These are phyloP conservation scores for Xanthia togata DNA, from an alignment of 2,888 invertebrate genomes.

Conservation along the genomic window DNA sequence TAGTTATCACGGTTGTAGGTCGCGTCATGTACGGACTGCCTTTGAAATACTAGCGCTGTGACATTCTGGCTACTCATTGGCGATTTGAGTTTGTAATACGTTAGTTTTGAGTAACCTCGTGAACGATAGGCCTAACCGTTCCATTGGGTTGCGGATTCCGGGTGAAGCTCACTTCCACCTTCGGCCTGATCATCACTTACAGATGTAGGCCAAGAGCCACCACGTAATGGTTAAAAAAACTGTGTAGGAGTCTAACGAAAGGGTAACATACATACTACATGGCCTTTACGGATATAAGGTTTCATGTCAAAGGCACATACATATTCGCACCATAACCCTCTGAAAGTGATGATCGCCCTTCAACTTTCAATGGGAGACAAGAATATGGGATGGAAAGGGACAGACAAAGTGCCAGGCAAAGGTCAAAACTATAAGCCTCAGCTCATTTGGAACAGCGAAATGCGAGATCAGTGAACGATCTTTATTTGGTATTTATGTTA, in stretches of 20 bases:
- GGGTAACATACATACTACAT: too few species aligned
- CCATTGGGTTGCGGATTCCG: too few species aligned
- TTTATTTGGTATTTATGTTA: not conserved
- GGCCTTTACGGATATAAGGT: not conserved
- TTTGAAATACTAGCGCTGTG: too few species aligned
- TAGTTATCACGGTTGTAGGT: not conserved
- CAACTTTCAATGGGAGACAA: not conserved
- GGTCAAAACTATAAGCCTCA: not conserved
- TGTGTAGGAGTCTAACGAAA: too few species aligned
- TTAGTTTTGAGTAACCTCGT: not conserved
- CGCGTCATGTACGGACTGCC: too few species aligned
- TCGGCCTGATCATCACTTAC: too few species aligned
- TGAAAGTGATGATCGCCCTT: constrained; percentile 10
- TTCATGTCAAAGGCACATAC: constrained; percentile 21
- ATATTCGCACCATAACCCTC: constrained; percentile 14
- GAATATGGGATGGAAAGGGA: constrained; percentile 5
- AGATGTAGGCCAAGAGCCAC: too few species aligned
- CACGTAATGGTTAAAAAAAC: too few species aligned
- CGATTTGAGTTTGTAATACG: too few species aligned
- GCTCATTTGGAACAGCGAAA: not conserved
- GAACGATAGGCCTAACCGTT: too few species aligned
- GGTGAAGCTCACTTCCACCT: too few species aligned
- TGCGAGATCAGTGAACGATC: not conserved
- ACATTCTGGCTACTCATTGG: not conserved
- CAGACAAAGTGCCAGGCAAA: not conserved